These are phyloP conservation scores for Myiotriccus ornatus DNA, from an alignment of 2,797 vertebrate genomes.

Conservation along the genomic window DNA sequence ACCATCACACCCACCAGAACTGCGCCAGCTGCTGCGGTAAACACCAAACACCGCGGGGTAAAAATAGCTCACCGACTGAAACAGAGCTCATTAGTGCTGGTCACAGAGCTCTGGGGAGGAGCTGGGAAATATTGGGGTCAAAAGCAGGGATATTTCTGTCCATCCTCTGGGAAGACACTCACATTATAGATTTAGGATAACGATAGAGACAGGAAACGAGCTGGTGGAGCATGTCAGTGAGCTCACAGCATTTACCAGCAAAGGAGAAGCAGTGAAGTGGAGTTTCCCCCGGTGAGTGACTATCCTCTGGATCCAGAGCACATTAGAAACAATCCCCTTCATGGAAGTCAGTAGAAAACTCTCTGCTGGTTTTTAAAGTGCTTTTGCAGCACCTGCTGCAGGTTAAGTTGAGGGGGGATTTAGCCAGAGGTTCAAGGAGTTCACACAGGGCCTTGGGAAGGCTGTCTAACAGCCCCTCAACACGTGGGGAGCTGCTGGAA, in stretches of 20 bases:
- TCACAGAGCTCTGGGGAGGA: not conserved
- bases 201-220: not conserved
- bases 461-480: accelerated
- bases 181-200: not conserved
- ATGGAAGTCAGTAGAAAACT: not conserved
- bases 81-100: not conserved
- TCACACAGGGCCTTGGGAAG: accelerated
- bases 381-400: not conserved
- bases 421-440: not conserved
- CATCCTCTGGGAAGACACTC: not conserved
- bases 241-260: not conserved
- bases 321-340: not conserved
- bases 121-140: not conserved
- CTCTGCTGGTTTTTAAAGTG: not conserved
- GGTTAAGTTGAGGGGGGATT: accelerated
- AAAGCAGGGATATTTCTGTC: not conserved
- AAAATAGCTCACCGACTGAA: not conserved
- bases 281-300: not conserved
- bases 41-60: not conserved
- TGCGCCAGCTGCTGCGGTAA: slow-evolving; percentile 78
- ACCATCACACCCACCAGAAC: slow-evolving; percentile 56
- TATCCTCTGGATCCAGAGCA: not conserved
- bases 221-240: not conserved
- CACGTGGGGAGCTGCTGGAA: not conserved
- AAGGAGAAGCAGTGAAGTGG: not conserved